Base-by-base conservation (phyloP, 2,888 invertebrate species). In the Andrena chrysosceles region DNA sequence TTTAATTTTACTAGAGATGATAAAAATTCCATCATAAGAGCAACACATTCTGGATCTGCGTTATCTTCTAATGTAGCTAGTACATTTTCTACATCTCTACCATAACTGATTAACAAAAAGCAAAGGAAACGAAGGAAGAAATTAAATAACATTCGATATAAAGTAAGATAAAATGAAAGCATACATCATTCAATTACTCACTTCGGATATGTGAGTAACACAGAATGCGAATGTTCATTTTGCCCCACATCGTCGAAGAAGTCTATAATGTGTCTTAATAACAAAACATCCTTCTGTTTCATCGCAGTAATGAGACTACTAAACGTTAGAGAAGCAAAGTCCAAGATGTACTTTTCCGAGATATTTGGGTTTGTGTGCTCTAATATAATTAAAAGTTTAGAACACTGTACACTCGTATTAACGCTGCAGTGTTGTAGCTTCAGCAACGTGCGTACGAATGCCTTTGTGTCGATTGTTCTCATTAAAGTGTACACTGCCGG, bases 401-500 rank as follows among this genome's bases (percentile, higher is more conserved):
- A 95, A 26, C 95, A 95, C 86, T 95, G 95, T 2, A 95, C 94
- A 89, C 95, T 94, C 10, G 94, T 94, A 82, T 94, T 93, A 8
- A 92, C 85, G 82, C 90, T 93, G 20, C 89, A 89, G 52, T 92
- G 92, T 90, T 96, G 95, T 81, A 96, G 94, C 86, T 94, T 95
- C 48, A 96, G 94, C 81, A 96, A 94, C 87, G 95, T 95, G 60
- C 95, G 95, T 54, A 96, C 94, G 93, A 97, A 96, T 81, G 95
- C 95, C 91, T 96, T 97, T 0, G 96, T 95, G 88, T 97, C 96
- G 0, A 97, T 96, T 6, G 96, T 96, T 82, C 96, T 95, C 94
- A 97, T 96, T 42, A 97, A 94, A 0, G 96, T 95, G 90, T 97
- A 97, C 56, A 97, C 95, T 0, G 97, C 97, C 0, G 97, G 96